A percentile compares a stretch with the other conserved stretches of the same genome.
Conservation (phyloP, 2,888 invertebrate species). For the Brenthis hecate region DNA sequence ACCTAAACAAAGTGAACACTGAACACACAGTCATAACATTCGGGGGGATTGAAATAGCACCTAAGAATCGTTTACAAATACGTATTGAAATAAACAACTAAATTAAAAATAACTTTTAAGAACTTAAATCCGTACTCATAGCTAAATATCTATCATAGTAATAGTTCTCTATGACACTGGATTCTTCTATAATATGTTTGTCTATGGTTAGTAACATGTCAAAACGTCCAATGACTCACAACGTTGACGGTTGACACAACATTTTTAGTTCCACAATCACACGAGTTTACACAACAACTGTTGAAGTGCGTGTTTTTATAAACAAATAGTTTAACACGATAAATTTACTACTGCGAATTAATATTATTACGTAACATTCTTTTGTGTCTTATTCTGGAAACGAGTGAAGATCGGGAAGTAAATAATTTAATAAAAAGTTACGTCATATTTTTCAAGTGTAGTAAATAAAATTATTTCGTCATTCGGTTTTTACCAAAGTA, state of each 20-base stretch:
- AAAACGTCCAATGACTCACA: not conserved
- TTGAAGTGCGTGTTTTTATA: slow-evolving; percentile 10
- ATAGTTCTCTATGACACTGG: not conserved
- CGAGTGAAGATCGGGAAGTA: slow-evolving; percentile 10
- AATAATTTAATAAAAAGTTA: slow-evolving; percentile 22
- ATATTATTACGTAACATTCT: slow-evolving; percentile 13
- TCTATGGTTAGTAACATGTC: not conserved
- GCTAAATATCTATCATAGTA: too few species aligned
- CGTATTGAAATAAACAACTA: too few species aligned
- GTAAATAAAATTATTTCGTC: slow-evolving; percentile 15
- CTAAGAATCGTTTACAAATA: too few species aligned
- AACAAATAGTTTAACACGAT: not conserved
- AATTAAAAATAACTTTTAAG: too few species aligned
- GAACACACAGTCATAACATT: too few species aligned
- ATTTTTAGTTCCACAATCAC: slow-evolving; percentile 1
- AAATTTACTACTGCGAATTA: slow-evolving; percentile 6
- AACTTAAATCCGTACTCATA: too few species aligned
- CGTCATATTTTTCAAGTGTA: slow-evolving; percentile 28
- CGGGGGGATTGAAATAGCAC: too few species aligned
- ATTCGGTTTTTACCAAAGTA: slow-evolving; percentile 15
- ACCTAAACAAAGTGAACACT: too few species aligned
- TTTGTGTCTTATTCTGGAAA: not conserved
- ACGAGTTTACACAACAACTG: slow-evolving; percentile 2
- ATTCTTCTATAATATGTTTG: not conserved
- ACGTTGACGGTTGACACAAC: not conserved